Evolutionary conservation across 2,797 vertebrate species (phyloP).

Genomic region (Anas flavirostris): DNA sequence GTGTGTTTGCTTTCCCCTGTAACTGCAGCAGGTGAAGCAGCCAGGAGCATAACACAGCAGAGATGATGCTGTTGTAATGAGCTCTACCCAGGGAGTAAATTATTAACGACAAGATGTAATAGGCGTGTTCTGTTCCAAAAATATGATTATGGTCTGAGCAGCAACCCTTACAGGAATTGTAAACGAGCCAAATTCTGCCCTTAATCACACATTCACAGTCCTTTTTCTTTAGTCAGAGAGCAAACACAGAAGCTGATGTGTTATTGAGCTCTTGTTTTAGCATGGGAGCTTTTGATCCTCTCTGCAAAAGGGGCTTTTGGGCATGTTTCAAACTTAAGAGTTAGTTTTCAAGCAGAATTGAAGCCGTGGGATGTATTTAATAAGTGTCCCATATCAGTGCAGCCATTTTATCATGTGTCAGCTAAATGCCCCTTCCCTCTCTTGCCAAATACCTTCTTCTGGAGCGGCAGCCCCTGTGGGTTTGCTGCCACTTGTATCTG

Average conservation of each 20-base stretch:
- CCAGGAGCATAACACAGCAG: background rate
- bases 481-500: background rate
- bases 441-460: background rate
- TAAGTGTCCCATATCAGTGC: background rate
- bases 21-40: background rate
- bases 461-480: background rate
- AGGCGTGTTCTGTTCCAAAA: background rate
- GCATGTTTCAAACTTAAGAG: background rate
- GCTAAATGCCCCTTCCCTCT: background rate
- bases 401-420: background rate
- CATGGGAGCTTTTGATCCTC: background rate
- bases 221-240: background rate
- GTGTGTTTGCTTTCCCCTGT: background rate
- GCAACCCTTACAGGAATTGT: background rate
- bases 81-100: background rate
- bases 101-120: background rate
- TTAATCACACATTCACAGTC: background rate
- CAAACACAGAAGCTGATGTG: background rate
- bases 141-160: background rate
- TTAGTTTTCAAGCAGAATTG: background rate
- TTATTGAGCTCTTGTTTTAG: background rate
- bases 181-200: background rate
- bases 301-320: background rate
- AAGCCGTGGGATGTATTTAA: background rate
- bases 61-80: background rate